Conservation (phyloP, 2,888 invertebrate species). For the Biston stratarius region DNA sequence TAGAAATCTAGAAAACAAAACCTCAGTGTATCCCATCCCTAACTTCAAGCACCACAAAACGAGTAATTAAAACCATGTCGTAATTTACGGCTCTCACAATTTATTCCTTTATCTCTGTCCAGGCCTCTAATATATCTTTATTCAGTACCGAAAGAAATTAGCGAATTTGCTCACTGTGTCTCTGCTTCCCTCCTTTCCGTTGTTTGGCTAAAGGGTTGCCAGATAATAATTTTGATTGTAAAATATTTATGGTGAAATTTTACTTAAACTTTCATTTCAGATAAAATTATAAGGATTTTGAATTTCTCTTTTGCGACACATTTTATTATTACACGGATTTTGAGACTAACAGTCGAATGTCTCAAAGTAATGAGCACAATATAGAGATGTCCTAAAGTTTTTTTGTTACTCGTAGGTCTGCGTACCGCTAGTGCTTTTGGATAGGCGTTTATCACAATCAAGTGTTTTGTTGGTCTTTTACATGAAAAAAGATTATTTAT, state of each 20-base stretch:
- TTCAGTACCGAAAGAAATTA: conserved; percentile 77
- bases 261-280: conserved; percentile 11
- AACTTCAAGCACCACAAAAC: conserved; percentile 59
- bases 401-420: too few relatives aligned
- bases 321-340: too few relatives aligned
- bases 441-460: too few relatives aligned
- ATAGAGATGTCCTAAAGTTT: too few relatives aligned
- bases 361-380: too few relatives aligned
- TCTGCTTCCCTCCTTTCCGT: conserved; percentile 60
- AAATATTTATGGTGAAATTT: conserved; percentile 59
- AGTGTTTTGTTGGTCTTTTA: too few relatives aligned
- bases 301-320: background rate
- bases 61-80: conserved; percentile 85
- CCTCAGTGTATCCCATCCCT: conserved; percentile 2
- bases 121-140: conserved; percentile 85
- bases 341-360: too few relatives aligned
- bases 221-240: conserved; percentile 66
- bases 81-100: conserved; percentile 84
- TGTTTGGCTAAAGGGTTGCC: conserved; percentile 71
- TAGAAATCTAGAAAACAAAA: background rate
- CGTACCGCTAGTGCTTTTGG: too few relatives aligned
- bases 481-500: too few relatives aligned
- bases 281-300: background rate
- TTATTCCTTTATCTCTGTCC: conserved; percentile 84
- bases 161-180: conserved; percentile 74